These are phyloP conservation scores for Plumapathes pennacea DNA, from an alignment of 92 coral and sea anemone species.

Conservation along the genomic window DNA sequence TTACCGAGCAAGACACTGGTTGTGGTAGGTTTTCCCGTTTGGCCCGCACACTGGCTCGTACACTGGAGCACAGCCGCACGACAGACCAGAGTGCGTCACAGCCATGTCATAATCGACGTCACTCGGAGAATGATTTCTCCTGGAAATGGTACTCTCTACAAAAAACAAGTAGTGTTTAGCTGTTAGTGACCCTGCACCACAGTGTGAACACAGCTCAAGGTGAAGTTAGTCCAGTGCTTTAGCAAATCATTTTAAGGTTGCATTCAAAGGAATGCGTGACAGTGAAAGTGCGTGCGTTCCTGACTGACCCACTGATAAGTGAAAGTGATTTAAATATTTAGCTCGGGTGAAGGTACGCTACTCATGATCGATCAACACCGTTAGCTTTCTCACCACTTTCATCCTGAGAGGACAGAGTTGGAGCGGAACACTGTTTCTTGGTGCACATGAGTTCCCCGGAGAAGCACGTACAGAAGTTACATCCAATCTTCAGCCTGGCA, in stretches of 20 bases:
- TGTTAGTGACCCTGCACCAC: too few species aligned
- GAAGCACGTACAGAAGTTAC: conserved; percentile 87
- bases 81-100: conserved; percentile 53
- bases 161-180: too few species aligned
- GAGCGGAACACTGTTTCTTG: conserved; percentile 56
- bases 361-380: too few species aligned
- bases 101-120: conserved; percentile 29
- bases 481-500: conserved; percentile 64
- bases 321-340: too few species aligned
- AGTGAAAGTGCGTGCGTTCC: too few species aligned
- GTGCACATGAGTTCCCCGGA: conserved; percentile 90
- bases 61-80: conserved; percentile 72
- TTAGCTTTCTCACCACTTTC: conserved; percentile 58
- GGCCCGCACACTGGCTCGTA: conserved; percentile 79
- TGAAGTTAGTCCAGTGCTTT: too few species aligned
- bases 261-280: too few species aligned
- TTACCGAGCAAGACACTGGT: conserved; percentile 89
- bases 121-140: conserved; percentile 80
- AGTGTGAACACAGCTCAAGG: too few species aligned
- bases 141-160: conserved; percentile 10
- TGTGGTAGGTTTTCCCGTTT: conserved; percentile 85
- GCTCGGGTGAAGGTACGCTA: too few species aligned
- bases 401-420: conserved; percentile 30
- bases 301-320: too few species aligned
- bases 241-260: too few species aligned